Evolutionary conservation across 2,113 vertebrate genomes (phyloP), one percentile per base, ranked within the genome.

Genomic region (Pelecanus crispus): DNA sequence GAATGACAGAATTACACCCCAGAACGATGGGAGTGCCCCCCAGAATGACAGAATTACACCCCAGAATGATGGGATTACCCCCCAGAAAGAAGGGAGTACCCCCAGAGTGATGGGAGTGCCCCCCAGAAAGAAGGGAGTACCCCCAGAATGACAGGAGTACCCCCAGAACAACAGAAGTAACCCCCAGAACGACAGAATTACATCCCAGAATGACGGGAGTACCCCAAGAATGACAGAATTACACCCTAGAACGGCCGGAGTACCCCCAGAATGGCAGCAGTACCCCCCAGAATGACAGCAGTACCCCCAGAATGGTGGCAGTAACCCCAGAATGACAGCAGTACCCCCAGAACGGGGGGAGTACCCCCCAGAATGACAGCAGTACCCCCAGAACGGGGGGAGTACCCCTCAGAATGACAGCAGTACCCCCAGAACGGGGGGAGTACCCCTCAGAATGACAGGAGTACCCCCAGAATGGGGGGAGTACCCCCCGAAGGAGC

Each of bases 161-260:
- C 38, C 62, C 13, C 18, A 21, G 4, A 65, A 63, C 17, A 17
- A 44, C 42, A 29, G 8, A 20, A n/a, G 5, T 34, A 14, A 14
- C 25, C 59, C 28, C 40, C 63, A 13, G 5, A 40, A 42, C 13
- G 8, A 10, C 3, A 3, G 19, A 40, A 66, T 4, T 6, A 9
- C 22, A 20, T 13, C 42, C 12, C 13, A 44, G 14, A 44, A 44
- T 13, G 13, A 44, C 14, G 42, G 42, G 12, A 44, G 42, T 44
- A 44, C 42, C 42, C 42, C 42, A 11, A 99, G 98, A 99, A 99
- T 1, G 99, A 99, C 2, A 99, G 99, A 96, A 98, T 99, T 98
- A 2, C 55, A 50, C 56, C 28, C 10, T 28, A 3, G 6, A 24
- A 17, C 16, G 11, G 6, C 20, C 5, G 29, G 36, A 20, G 19